phyloP scores from a whole-genome alignment of 2,797 vertebrate species.

The Labeo calbasu region DNA sequence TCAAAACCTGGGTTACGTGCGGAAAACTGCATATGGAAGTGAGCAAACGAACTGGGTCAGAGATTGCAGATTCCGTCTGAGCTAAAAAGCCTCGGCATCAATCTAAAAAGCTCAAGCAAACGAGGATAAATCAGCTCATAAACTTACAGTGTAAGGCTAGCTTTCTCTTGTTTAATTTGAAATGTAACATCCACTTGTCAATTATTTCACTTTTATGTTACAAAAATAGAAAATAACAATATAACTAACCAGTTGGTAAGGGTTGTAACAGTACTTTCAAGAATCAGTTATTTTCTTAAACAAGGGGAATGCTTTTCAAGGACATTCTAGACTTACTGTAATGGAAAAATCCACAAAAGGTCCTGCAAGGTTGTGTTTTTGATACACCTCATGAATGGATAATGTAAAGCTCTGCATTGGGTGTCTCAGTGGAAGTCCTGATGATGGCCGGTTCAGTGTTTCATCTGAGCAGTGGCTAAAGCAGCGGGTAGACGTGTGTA shows the following conservation, averaged over 20 bases:
- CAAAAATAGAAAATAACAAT: background rate
- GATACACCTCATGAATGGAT: constrained; percentile 5
- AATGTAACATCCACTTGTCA: no score
- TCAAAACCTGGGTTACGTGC: no score
- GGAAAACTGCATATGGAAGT: no score
- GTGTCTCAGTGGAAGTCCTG: constrained; percentile 1
- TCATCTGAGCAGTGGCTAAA: constrained; percentile 27
- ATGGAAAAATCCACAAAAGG: background rate
- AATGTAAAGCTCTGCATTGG: constrained; percentile 9
- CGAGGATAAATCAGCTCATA: no score
- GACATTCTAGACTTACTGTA: background rate
- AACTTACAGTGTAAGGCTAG: no score
- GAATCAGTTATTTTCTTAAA: background rate
- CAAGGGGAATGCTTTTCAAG: background rate
- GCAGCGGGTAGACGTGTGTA: background rate
- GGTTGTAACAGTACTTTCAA: background rate
- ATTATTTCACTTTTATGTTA: background rate
- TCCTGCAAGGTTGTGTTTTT: background rate
- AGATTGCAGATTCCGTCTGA: no score
- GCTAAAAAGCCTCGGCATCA: no score
- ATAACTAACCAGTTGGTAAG: background rate
- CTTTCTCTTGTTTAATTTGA: no score
- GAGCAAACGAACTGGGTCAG: no score
- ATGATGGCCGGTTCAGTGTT: constrained; percentile 29
- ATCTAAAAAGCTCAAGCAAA: no score